A percentile compares a stretch with the other conserved stretches of the same genome.
Evolutionary conservation across 2,113 vertebrate species (phyloP).

Genomic region (Podiceps cristatus): DNA sequence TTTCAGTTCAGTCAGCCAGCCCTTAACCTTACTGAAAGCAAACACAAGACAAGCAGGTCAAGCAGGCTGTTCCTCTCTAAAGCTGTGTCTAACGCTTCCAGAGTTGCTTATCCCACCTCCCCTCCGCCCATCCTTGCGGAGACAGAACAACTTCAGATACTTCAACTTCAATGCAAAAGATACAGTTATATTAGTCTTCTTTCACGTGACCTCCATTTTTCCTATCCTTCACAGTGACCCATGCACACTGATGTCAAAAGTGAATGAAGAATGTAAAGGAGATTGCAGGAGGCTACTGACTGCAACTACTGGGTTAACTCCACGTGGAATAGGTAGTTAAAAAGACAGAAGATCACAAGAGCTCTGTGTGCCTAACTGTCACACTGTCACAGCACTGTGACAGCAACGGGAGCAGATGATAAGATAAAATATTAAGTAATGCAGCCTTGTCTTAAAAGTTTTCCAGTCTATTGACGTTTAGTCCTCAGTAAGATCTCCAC

Average conservation of each 20-base stretch:
- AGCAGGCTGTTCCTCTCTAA: background rate
- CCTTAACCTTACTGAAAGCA: background rate
- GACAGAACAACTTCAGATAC: background rate
- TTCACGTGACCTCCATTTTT: background rate
- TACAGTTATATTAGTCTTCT: background rate
- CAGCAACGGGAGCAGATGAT: background rate
- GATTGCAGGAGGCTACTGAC: background rate
- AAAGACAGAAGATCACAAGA: background rate
- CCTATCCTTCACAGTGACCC: background rate
- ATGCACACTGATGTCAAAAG: background rate
- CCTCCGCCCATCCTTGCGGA: background rate
- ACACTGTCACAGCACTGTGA: background rate
- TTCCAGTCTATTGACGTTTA: background rate
- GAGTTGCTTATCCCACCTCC: background rate
- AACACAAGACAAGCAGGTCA: background rate
- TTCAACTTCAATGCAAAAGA: background rate
- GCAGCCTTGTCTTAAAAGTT: background rate
- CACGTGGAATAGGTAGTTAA: background rate
- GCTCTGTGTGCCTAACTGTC: background rate
- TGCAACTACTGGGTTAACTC: background rate
- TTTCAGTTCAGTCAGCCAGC: background rate
- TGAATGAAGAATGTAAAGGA: background rate
- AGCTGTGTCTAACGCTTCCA: background rate
- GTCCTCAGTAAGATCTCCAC: background rate
- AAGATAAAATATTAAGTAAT: background rate